Evolutionary conservation across 2,797 vertebrate species (phyloP).

Genomic region (Syngnathus rostellatus): DNA sequence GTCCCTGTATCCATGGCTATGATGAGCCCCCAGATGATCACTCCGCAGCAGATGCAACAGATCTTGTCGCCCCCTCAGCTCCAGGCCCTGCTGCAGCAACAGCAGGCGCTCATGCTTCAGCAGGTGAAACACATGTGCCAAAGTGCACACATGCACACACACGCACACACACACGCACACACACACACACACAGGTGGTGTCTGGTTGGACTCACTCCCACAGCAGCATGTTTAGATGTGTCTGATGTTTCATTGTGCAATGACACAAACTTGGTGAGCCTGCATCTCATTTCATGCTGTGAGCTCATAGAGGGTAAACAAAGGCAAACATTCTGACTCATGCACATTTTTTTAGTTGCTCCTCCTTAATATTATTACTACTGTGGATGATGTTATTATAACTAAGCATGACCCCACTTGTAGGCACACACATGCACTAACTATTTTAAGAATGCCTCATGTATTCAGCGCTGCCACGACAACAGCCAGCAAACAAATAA

Average conservation of each 20-base stretch:
- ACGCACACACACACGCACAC: slow-evolving; percentile 18
- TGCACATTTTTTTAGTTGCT: background rate
- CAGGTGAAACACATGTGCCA: slow-evolving; percentile 72
- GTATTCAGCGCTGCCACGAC: background rate
- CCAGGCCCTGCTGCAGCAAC: slow-evolving; percentile 94
- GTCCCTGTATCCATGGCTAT: slow-evolving; percentile 96
- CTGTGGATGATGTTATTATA: background rate
- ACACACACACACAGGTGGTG: slow-evolving; percentile 6
- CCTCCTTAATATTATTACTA: background rate
- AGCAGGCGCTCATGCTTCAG: slow-evolving; percentile 95
- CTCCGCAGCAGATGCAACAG: slow-evolving; percentile 97
- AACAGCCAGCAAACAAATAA: background rate
- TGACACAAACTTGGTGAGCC: slow-evolving; percentile 56
- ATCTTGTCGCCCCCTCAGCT: slow-evolving; percentile 94
- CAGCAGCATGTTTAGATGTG: slow-evolving; percentile 36
- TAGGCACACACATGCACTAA: slow-evolving; percentile 11
- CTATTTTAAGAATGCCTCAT: background rate
- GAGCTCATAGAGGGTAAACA: slow-evolving; percentile 48
- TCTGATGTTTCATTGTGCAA: slow-evolving; percentile 38
- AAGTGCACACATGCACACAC: slow-evolving; percentile 16
- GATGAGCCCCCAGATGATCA: slow-evolving; percentile 99
- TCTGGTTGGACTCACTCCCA: slow-evolving; percentile 26
- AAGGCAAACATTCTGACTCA: slow-evolving; percentile 21
- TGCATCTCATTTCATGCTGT: slow-evolving; percentile 38
- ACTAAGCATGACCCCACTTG: background rate